A percentile compares a stretch with the other conserved stretches of the same genome.
These are phyloP conservation scores for Oryzias celebensis DNA, from an alignment of 2,113 vertebrate species.

Conservation along the genomic window DNA sequence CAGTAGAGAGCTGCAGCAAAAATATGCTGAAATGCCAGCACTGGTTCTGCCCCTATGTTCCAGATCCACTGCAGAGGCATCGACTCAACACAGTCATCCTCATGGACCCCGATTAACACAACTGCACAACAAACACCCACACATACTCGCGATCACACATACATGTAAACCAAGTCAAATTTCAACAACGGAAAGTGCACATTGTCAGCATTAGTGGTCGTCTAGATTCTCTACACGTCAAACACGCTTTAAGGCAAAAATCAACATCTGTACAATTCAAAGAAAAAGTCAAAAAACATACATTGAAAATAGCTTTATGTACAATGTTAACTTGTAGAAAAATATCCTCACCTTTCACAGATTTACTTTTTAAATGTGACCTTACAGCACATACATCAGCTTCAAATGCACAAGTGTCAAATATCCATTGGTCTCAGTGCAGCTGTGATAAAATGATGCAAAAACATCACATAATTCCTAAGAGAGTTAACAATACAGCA, in stretches of 20 bases:
- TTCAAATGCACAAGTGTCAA: conserved; percentile 44
- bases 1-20: conserved; percentile 31
- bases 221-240: conserved; percentile 45
- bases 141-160: conserved; percentile 16
- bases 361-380: conserved; percentile 37
- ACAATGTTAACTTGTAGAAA: conserved; percentile 74
- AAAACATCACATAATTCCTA: conserved; percentile 19
- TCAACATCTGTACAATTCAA: conserved; percentile 55
- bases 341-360: conserved; percentile 69
- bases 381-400: conserved; percentile 38
- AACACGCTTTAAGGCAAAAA: conserved; percentile 72
- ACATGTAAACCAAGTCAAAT: conserved; percentile 30
- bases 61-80: conserved; percentile 12
- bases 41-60: conserved; percentile 2
- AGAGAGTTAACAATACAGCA: conserved; percentile 15
- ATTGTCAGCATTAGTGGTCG: conserved; percentile 51
- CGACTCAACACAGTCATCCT: conserved; percentile 7
- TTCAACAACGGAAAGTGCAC: conserved; percentile 71
- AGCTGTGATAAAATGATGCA: conserved; percentile 27
- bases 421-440: conserved; percentile 47
- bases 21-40: conserved; percentile 27
- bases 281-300: conserved; percentile 59
- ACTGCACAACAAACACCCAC: conserved; percentile 35
- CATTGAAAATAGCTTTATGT: conserved; percentile 71
- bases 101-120: conserved; percentile 39